Evolutionary conservation across 2,797 vertebrate genomes (phyloP).

Genomic region (Sebastes vulpes): DNA sequence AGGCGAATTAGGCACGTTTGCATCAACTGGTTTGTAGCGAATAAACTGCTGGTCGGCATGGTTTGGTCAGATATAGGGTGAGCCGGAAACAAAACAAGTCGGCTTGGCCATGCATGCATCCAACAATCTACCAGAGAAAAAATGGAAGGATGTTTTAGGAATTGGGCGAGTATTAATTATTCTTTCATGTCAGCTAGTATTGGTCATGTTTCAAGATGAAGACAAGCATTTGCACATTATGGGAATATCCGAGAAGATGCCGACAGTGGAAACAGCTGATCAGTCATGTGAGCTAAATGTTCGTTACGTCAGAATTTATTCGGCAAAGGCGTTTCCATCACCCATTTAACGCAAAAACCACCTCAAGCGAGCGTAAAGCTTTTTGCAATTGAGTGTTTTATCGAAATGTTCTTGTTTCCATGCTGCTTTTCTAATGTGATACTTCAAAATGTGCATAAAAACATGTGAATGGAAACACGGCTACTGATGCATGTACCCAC

Average conservation of each 20-base stretch:
- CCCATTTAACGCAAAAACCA: background rate
- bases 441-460: background rate
- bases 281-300: too few relatives aligned
- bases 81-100: background rate
- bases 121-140: too few relatives aligned
- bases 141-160: too few relatives aligned
- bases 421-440: background rate
- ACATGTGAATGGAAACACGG: background rate
- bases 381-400: background rate
- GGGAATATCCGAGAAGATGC: too few relatives aligned
- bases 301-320: background rate
- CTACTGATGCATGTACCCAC: constrained; percentile 8
- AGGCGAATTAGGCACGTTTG: background rate
- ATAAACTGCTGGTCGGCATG: too few relatives aligned
- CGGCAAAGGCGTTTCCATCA: background rate
- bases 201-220: too few relatives aligned
- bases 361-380: background rate
- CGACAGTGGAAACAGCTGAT: too few relatives aligned
- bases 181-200: too few relatives aligned
- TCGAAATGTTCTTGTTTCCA: background rate
- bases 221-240: too few relatives aligned
- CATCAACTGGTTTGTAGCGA: background rate
- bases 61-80: background rate
- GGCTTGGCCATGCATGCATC: too few relatives aligned
- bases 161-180: too few relatives aligned